Base-by-base conservation (phyloP, 2,797 vertebrate species). In the Somateria mollissima region DNA sequence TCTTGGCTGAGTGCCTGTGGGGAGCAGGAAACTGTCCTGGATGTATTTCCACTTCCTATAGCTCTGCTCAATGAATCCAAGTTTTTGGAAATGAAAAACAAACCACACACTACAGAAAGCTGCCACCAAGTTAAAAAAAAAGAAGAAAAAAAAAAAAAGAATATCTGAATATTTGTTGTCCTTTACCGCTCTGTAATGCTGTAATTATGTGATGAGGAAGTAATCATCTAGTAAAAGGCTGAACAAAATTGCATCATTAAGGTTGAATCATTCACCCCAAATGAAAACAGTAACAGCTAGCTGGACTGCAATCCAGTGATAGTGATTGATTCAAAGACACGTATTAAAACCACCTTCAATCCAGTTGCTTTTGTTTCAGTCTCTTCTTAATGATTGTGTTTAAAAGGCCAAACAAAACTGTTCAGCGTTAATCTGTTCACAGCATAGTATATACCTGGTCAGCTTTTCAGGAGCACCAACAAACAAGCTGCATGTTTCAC, bases 131-230 rank as follows among this genome's bases (percentile, higher is more conserved):
- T 57, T 75, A 1, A 76, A 74, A 92, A 69, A 72, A 85, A 82
- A 74, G 90, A 69, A 72, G 22, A 47, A 72, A 69, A 73, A 83
- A 82, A n/a, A n/a, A n/a, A n/a, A n/a, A n/a, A n/a, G n/a, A n/a
- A n/a, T n/a, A n/a, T n/a, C n/a, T n/a, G 49, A 53, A n/a, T 81
- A 49, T 93, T 94, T 95, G 51, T 69, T 57, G 28, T 57, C 28
- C 20, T 82, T 91, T 58, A 78, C 77, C 84, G 32, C 45, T 89
- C 51, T 84, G 65, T 72, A 91, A 87, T 87, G 39, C 10, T 53
- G 14, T 78, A 81, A 72, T 51, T 77, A 90, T 10, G 9, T 34
- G 10, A 25, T 53, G 49, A 84, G 27, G 43, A 92, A 81, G 58
- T 11, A 70, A 74, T 80, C 32, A 89, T 82, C 47, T 73, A 60